Conservation (phyloP, 2,888 invertebrate genomes). For the Plemyria rubiginata region DNA sequence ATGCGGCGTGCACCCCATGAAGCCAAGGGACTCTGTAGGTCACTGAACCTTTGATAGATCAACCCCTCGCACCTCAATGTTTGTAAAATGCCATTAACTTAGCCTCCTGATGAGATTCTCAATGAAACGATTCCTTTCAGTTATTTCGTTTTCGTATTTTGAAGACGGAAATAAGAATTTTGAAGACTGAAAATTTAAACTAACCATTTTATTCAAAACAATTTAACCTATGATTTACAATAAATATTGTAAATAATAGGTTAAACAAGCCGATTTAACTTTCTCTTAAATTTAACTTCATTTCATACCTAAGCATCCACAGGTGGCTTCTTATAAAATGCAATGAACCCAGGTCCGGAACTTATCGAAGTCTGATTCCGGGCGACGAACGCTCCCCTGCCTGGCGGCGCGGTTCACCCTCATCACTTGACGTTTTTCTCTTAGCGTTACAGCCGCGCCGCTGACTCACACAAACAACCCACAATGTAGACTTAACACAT, state of each 20-base stretch:
- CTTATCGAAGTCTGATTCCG: conserved; percentile 46
- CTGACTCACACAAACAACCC: conserved; percentile 49
- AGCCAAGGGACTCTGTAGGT: conserved; percentile 74
- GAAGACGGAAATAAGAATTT: too few species aligned
- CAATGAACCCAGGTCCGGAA: conserved; percentile 70
- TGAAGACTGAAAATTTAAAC: too few species aligned
- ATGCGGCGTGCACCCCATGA: conserved; percentile 73
- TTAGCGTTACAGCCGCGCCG: conserved; percentile 47
- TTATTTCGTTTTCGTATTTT: neutral
- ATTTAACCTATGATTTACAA: too few species aligned
- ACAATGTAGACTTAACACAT: conserved; percentile 52
- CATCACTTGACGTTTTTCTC: conserved; percentile 62
- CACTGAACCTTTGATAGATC: conserved; percentile 71
- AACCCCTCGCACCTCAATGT: conserved; percentile 58
- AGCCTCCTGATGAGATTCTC: conserved; percentile 43
- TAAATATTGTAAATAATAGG: neutral
- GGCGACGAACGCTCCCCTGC: conserved; percentile 39
- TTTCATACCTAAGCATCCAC: conserved; percentile 44
- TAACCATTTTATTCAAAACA: neutral
- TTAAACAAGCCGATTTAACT: neutral
- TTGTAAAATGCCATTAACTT: conserved; percentile 43
- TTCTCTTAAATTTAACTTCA: conserved; percentile 4
- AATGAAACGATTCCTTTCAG: conserved; percentile 9
- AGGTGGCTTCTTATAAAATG: conserved; percentile 60
- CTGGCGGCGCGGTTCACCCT: conserved; percentile 51